phyloP scores from a whole-genome alignment of 1,140 invertebrate genomes.

The Heliconius nattereri region DNA sequence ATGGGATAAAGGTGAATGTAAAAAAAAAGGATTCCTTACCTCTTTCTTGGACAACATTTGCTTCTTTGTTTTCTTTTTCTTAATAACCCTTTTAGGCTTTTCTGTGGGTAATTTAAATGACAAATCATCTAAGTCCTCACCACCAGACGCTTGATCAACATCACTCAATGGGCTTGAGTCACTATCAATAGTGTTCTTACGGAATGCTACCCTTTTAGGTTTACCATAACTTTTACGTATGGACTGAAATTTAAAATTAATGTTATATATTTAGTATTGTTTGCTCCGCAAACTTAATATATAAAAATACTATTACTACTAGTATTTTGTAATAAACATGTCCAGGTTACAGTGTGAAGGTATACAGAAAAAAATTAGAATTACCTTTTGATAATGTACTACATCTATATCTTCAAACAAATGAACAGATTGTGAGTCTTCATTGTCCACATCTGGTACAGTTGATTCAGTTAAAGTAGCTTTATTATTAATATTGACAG shows the following conservation, averaged over 20 bases:
- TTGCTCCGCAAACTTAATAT: too few relatives aligned
- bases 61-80: slow-evolving; percentile 62
- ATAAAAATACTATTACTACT: too few relatives aligned
- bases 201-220: slow-evolving; percentile 66
- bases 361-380: not conserved
- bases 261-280: too few relatives aligned
- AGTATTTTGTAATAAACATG: not conserved
- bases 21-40: slow-evolving; percentile 47
- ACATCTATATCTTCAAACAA: slow-evolving; percentile 75
- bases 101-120: slow-evolving; percentile 59
- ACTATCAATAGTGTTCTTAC: slow-evolving; percentile 47
- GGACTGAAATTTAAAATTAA: slow-evolving; percentile 49
- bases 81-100: slow-evolving; percentile 52
- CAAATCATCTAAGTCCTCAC: slow-evolving; percentile 60
- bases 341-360: too few relatives aligned
- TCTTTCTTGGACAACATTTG: slow-evolving; percentile 64
- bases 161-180: slow-evolving; percentile 43
- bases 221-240: slow-evolving; percentile 70
- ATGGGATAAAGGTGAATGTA: too few relatives aligned
- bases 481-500: slow-evolving; percentile 37
- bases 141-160: slow-evolving; percentile 45
- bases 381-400: slow-evolving; percentile 69
- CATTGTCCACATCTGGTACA: slow-evolving; percentile 42
- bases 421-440: slow-evolving; percentile 67
- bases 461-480: slow-evolving; percentile 36